Base-by-base conservation (phyloP, 2,113 vertebrate genomes). In the Prionailurus bengalensis region DNA sequence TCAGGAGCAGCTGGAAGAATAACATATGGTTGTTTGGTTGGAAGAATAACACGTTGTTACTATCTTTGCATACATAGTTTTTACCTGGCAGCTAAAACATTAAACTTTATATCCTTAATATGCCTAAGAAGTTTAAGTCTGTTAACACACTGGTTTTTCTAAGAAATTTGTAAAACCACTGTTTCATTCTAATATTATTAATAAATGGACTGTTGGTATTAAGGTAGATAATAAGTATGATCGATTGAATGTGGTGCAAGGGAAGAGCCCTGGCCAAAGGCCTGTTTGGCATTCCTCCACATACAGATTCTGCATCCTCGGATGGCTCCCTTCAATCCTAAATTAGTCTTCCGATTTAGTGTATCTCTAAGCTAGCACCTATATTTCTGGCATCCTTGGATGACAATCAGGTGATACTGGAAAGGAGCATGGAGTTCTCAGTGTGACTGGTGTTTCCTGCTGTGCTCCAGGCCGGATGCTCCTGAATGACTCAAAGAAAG, bases 401-500 rank as follows among this genome's bases (percentile, higher is more conserved):
- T 81, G 42, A 45, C 31, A 90, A 1, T 81, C 31, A 61, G 16
- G 45, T 70, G 55, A 33, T 91, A 19, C 27, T 87, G n/a, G 51
- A 92, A 16, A 92, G 74, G 27, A 85, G 1, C 36, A 16, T 17
- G 31, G 14, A 29, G 21, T 89, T 81, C 71, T 80, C 31, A 42
- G 5, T 55, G 42, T 97, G 23, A 4, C 3, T 78, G 23, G 25
- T 91, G 31, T 23, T 89, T 61, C 91, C 93, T 98, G 29, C 92
- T 78, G 27, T 84, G 4, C 70, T 79, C 8, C 83, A 99, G 99
- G 99, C 27, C 99, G 99, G 8, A 99, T 99, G 99, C 96, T 99
- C 96, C 98, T 99, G 71, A 99, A 99, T 39, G 99, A 99, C 98
- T 99, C 99, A 19, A 99, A 99, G 98, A 99, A 99, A 91, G 99